phyloP scores from a whole-genome alignment of 2,888 invertebrate species.

The Ethmia dodecea region DNA sequence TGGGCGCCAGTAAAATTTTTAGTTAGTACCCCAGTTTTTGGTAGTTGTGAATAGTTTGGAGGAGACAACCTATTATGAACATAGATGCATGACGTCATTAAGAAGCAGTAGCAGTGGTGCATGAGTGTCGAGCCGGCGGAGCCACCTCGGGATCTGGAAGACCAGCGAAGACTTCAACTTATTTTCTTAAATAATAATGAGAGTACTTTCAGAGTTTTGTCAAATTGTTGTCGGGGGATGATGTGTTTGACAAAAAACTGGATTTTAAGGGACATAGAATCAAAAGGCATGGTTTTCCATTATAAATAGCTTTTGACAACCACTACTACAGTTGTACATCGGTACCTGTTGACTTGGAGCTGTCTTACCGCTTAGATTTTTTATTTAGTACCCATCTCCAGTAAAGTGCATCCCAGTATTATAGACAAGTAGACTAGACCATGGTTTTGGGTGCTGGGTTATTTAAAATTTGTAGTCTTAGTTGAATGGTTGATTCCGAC shows the following conservation, averaged over 20 bases:
- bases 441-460: constrained; percentile 66
- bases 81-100: constrained; percentile 60
- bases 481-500: constrained; percentile 40
- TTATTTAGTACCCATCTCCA: constrained; percentile 39
- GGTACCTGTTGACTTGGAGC: constrained; percentile 8
- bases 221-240: not conserved
- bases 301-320: constrained; percentile 8
- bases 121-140: constrained; percentile 37
- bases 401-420: constrained; percentile 72
- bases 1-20: constrained; percentile 47
- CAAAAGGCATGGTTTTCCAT: constrained; percentile 12
- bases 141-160: constrained; percentile 30
- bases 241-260: not conserved
- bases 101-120: constrained; percentile 54
- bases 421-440: constrained; percentile 47
- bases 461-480: constrained; percentile 33
- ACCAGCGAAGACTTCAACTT: constrained; percentile 25
- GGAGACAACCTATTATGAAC: constrained; percentile 27
- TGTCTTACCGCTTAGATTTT: constrained; percentile 11
- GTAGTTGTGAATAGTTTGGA: constrained; percentile 23
- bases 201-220: not conserved
- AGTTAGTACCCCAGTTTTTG: constrained; percentile 30
- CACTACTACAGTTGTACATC: constrained; percentile 2
- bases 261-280: constrained; percentile 3
- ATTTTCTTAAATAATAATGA: constrained; percentile 45